Evolutionary conservation across 2,797 vertebrate species (phyloP).

Genomic region (Apodemus agrarius): DNA sequence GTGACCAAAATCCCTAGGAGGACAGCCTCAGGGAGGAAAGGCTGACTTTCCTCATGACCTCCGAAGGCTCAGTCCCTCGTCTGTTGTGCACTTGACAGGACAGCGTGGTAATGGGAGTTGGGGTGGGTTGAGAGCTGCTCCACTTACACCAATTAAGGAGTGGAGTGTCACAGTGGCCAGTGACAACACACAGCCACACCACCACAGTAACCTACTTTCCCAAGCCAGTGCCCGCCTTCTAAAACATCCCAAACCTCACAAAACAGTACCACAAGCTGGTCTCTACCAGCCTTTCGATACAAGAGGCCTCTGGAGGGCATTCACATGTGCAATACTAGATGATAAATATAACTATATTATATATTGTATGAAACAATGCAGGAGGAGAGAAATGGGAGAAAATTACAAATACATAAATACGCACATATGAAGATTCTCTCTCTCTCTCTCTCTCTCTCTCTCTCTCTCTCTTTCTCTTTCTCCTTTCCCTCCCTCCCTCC

Average conservation of each 20-base stretch:
- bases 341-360: neutral
- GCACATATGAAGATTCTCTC: neutral
- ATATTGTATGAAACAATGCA: neutral
- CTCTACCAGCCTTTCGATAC: neutral
- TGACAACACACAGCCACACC: neutral
- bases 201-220: neutral
- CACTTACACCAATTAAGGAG: neutral
- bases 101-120: neutral
- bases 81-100: neutral
- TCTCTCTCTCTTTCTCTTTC: neutral
- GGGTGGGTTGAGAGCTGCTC: too few relatives aligned
- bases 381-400: neutral
- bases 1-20: neutral
- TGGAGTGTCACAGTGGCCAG: neutral
- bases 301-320: neutral
- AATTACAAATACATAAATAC: neutral
- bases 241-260: neutral
- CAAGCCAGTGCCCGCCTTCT: neutral
- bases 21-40: neutral
- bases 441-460: neutral
- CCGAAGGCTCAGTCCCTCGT: neutral
- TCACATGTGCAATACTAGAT: neutral
- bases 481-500: neutral
- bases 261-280: neutral
- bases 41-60: neutral